phyloP scores from a whole-genome alignment of 1,140 invertebrate species.

The Sycophaga agraensis region DNA sequence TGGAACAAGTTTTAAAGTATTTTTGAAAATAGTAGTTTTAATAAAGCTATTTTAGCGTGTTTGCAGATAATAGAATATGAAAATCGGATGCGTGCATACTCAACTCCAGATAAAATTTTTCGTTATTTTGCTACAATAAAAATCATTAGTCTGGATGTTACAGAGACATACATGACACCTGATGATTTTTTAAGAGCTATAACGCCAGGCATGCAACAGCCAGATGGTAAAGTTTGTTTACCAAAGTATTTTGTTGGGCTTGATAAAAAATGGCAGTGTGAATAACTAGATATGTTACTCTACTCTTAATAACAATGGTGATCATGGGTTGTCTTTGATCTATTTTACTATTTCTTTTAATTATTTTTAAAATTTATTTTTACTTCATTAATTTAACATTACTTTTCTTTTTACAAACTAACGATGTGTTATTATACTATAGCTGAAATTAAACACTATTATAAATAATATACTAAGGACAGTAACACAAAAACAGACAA shows the following conservation, averaged over 20 bases:
- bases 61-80: slow-evolving; percentile 97
- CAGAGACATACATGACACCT: slow-evolving; percentile 95
- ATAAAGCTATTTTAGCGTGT: slow-evolving; percentile 38
- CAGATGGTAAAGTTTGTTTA: slow-evolving; percentile 76
- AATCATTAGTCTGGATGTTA: slow-evolving; percentile 69
- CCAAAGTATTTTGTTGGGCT: slow-evolving; percentile 22
- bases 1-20: slow-evolving; percentile 6
- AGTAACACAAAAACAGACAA: no score
- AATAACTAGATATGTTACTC: slow-evolving; percentile 21
- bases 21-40: slow-evolving; percentile 9
- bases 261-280: slow-evolving; percentile 12
- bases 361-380: neutral
- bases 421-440: neutral
- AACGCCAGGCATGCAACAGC: slow-evolving; percentile 95
- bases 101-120: slow-evolving; percentile 98
- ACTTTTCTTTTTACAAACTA: slow-evolving; percentile 18
- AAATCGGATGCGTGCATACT: slow-evolving; percentile 92
- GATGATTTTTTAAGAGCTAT: slow-evolving; percentile 96
- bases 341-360: slow-evolving; percentile 2
- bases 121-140: slow-evolving; percentile 98
- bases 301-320: slow-evolving; percentile 21
- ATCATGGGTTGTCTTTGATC: slow-evolving; percentile 23
- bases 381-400: slow-evolving; percentile 1
- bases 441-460: slow-evolving; percentile 10
- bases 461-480: no score